Conservation (phyloP, 2,888 invertebrate genomes). For the Cryptus viduatorius region DNA sequence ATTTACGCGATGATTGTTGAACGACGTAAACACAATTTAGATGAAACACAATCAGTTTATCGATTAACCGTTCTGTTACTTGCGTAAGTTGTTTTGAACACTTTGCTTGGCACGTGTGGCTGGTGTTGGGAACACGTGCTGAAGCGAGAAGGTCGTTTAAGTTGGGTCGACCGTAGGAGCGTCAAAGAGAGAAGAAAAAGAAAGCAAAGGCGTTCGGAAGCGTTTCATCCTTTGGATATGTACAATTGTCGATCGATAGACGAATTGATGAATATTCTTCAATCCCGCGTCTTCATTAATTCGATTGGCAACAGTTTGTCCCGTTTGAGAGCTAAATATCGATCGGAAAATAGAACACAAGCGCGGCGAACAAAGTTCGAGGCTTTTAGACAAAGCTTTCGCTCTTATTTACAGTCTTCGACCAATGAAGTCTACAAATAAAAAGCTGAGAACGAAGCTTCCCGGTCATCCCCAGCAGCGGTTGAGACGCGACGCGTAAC, state of each 20-base stretch:
- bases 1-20: background rate
- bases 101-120: background rate
- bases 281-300: background rate
- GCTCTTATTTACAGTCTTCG: background rate
- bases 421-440: constrained; percentile 1
- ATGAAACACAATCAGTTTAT: background rate
- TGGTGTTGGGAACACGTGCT: background rate
- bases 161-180: background rate
- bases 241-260: too few relatives aligned
- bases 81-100: background rate
- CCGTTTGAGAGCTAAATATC: background rate
- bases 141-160: constrained; percentile 1
- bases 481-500: background rate
- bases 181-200: background rate
- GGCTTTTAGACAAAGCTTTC: background rate
- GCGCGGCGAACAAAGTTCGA: background rate
- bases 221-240: too few relatives aligned
- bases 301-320: background rate
- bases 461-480: background rate
- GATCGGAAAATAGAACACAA: constrained; percentile 1
- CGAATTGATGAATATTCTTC: background rate
- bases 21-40: background rate
- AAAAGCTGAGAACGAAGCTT: background rate
- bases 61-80: background rate
- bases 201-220: background rate